phyloP scores from a whole-genome alignment of 2,888 invertebrate species.

The Aphrophora alni region DNA sequence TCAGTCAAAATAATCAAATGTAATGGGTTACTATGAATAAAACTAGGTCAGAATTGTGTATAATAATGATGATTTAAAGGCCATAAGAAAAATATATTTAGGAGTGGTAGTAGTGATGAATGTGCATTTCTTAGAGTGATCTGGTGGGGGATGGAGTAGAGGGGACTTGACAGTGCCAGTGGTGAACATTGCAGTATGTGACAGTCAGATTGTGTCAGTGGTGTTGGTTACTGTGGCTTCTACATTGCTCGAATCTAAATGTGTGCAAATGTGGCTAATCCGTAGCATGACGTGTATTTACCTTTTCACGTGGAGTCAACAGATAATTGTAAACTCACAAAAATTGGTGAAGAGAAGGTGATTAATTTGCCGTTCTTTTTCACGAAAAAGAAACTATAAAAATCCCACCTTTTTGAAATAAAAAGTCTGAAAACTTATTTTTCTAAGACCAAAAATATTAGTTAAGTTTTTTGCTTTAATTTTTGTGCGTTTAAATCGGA shows the following conservation, averaged over 20 bases:
- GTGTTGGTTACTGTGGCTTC: neutral
- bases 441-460: conserved; percentile 2
- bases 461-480: neutral
- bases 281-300: conserved; percentile 77
- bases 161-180: conserved; percentile 3
- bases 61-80: neutral
- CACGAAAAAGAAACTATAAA: neutral
- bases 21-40: neutral
- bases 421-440: neutral
- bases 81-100: neutral
- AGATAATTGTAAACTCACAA: conserved; percentile 91
- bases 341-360: conserved; percentile 93
- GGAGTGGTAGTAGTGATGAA: neutral
- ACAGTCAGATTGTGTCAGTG: conserved; percentile 7
- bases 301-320: conserved; percentile 91
- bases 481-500: neutral
- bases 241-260: conserved; percentile 44
- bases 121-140: neutral
- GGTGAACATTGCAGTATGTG: neutral
- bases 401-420: neutral
- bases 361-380: conserved; percentile 52
- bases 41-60: neutral
- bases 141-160: neutral
- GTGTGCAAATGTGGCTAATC: conserved; percentile 56
- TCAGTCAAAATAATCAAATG: neutral